Evolutionary conservation across 2,888 invertebrate species (phyloP), one percentile per base, ranked within the genome.

Genomic region (Polylopha cassiicola): DNA sequence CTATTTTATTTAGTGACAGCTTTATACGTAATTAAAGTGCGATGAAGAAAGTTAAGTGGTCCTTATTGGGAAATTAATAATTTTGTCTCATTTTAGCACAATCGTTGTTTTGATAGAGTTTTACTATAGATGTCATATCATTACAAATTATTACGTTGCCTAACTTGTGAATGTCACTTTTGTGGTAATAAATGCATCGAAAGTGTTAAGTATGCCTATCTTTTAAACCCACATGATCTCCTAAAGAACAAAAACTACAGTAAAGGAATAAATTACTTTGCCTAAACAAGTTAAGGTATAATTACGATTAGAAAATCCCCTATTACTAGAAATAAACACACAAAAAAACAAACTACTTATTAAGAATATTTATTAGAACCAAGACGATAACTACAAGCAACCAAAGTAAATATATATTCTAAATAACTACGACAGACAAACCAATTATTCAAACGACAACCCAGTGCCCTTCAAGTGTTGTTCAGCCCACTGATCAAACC

Each of bases 401-500:
- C 6, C 5, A n/a, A 13, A 24, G 2, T 21, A 11, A 22, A 26
- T 4, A 29, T n/a, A n/a, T n/a, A n/a, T n/a, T n/a, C n/a, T n/a
- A n/a, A n/a, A n/a, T n/a, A n/a, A n/a, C n/a, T n/a, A 34, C 20
- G 23, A 30, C 22, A 10, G 15, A 22, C 8, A 34, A 6, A 68
- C 8, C 9, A 14, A 10, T 55, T 60, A 89, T 52, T 89, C 88
- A 50, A 91, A 90, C 37, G 73, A 78, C 5, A 91, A 65, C 2
- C 87, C 91, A 0, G 90, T 91, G 1, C 88, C 90, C 34, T 85
- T 81, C 15, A 89, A 70, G 67, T 91, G 87, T 23, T 87, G 65
- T 15, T 86, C 87, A 1, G 88, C 90, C 92, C 93, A 93, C 5
- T 88, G 75, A 63, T 95, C 92, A 60, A 95, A 93, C 49, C 87